phyloP scores from a whole-genome alignment of 1,140 invertebrate species.

The Grapholita molesta region DNA sequence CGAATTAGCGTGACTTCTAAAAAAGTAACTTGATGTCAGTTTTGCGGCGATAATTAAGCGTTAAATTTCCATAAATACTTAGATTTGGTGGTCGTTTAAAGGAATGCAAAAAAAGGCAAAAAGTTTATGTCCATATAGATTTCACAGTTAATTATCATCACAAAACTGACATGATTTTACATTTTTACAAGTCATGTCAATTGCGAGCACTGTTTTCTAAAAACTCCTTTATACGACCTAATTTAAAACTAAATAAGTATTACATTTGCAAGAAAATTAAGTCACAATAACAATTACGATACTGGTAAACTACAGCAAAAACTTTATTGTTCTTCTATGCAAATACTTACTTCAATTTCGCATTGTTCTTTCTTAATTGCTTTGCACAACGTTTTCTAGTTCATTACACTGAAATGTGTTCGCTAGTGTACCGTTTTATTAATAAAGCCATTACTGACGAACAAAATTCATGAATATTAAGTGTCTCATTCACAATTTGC shows the following conservation, averaged over 20 bases:
- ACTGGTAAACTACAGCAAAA: neutral
- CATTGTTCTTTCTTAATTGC: neutral
- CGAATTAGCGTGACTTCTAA: no score
- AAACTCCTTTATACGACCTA: no score
- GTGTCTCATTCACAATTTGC: neutral
- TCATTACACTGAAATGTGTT: neutral
- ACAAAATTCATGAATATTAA: neutral
- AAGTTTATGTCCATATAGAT: no score
- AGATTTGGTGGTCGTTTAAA: no score
- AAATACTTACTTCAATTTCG: neutral
- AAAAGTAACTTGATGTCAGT: no score
- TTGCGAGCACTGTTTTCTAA: no score
- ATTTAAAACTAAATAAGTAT: neutral
- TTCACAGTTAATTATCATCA: no score
- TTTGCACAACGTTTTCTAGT: neutral
- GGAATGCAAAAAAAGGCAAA: no score
- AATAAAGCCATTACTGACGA: neutral
- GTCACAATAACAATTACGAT: neutral
- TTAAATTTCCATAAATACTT: no score
- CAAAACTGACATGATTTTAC: no score
- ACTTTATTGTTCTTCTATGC: neutral
- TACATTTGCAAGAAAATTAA: neutral
- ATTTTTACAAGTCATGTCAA: no score
- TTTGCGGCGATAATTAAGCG: no score
- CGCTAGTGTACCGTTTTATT: neutral